phyloP scores from a whole-genome alignment of 2,888 invertebrate genomes.

The Nomada ferruginata region DNA sequence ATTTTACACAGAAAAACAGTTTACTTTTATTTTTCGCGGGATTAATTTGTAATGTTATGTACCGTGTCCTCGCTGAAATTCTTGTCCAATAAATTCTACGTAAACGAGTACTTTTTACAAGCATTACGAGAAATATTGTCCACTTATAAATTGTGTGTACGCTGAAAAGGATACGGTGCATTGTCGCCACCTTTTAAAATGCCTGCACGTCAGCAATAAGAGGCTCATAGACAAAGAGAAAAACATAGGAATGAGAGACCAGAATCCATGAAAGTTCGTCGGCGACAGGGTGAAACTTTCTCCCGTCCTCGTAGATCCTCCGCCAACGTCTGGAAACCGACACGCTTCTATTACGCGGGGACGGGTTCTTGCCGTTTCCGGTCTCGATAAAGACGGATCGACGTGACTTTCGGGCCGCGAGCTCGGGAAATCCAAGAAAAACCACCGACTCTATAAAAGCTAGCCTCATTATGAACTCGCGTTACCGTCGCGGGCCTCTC shows the following conservation, averaged over 20 bases:
- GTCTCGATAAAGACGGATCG: constrained; percentile 41
- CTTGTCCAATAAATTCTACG: no score
- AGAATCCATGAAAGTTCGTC: constrained; percentile 24
- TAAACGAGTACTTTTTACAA: no score
- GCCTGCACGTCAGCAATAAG: no score
- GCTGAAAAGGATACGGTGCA: no score
- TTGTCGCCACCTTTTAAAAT: no score
- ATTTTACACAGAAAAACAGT: no score
- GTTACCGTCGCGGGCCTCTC: constrained; percentile 58
- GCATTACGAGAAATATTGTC: no score
- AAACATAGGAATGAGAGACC: background rate
- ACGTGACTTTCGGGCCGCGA: constrained; percentile 50
- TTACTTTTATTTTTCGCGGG: no score
- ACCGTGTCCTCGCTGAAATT: no score
- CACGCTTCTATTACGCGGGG: constrained; percentile 20
- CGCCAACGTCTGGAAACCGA: constrained; percentile 19
- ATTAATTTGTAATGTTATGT: no score
- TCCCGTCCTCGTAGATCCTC: constrained; percentile 25
- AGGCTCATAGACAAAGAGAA: background rate
- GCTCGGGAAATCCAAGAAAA: constrained; percentile 56
- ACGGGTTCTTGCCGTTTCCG: constrained; percentile 54
- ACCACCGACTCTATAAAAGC: constrained; percentile 58
- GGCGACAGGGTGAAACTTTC: constrained; percentile 43
- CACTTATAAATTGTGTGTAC: no score
- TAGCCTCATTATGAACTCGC: constrained; percentile 63